A percentile compares a stretch with the other conserved stretches of the same genome.
These are phyloP conservation scores for Lamproptera curius DNA, from an alignment of 2,888 invertebrate species.

Conservation along the genomic window DNA sequence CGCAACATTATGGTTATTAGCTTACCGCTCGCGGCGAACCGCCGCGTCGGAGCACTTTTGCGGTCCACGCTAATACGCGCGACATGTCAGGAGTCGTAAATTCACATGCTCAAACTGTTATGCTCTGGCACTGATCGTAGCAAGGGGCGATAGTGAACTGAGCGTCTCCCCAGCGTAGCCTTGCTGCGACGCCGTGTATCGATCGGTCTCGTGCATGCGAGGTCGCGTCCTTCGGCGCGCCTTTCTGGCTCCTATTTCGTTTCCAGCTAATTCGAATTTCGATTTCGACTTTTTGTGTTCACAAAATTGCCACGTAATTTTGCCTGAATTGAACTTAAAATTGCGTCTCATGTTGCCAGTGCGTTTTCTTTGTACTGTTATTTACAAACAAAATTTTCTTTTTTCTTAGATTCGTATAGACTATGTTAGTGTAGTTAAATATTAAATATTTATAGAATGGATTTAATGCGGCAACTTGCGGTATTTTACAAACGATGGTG, in stretches of 20 bases:
- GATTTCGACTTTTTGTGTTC: background rate
- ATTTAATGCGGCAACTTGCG: background rate
- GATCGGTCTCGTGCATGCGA: constrained; percentile 67
- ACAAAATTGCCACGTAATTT: too few species aligned
- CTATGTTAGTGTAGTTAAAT: too few species aligned
- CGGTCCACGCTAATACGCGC: constrained; percentile 62
- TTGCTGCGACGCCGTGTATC: constrained; percentile 58
- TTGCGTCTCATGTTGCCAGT: too few species aligned
- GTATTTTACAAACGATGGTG: background rate
- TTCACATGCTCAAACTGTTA: constrained; percentile 38
- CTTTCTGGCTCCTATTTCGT: constrained; percentile 48
- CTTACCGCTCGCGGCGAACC: constrained; percentile 71
- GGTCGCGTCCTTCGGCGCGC: constrained; percentile 77
- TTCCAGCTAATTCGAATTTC: constrained; percentile 2
- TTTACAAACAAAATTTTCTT: too few species aligned
- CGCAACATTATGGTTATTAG: background rate
- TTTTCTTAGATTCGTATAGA: too few species aligned
- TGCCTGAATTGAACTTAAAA: too few species aligned
- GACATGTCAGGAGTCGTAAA: constrained; percentile 51
- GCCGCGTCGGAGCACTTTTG: constrained; percentile 66
- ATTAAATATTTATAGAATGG: background rate
- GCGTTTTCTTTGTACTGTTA: too few species aligned
- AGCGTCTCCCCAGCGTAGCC: constrained; percentile 45
- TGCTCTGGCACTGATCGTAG: too few species aligned
- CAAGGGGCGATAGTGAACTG: constrained; percentile 63